Evolutionary conservation across 2,797 vertebrate genomes (phyloP), one percentile per base, ranked within the genome.

Genomic region (Pseudochromis fuscus): DNA sequence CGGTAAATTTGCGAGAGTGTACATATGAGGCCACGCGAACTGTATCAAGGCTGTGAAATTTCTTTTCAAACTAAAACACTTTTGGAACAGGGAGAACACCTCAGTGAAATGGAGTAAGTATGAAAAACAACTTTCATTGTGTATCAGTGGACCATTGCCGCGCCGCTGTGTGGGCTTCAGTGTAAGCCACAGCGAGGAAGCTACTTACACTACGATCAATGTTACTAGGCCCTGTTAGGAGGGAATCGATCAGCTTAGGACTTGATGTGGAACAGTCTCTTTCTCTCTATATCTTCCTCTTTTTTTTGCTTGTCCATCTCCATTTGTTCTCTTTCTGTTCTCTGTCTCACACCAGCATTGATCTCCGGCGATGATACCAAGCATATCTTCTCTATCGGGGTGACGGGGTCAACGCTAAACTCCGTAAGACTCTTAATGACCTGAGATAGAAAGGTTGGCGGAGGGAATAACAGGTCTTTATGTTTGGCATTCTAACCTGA

Each of bases 121-220:
- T 64, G 59, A 75, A 74, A 75, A 71, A 7, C 15, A 48, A 33
- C 69, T 60, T 67, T 25, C 38, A 52, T 9, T 71, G 69, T 72
- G 45, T 53, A 53, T 71, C 65, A 74, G 67, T 65, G 15, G 62
- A 71, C 61, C 62, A 48, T 50, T 81, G 74, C 71, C 49, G 72
- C 44, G 27, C 58, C 62, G 65, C 70, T 87, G 85, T 82, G 84
- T 83, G 79, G 82, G 81, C 79, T 79, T 65, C 72, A 33, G 65
- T 77, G 45, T 83, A 87, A 91, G 86, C 86, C 89, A 86, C 79
- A 87, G 80, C 46, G 11, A 81, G 75, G 86, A 85, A 85, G 87
- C 84, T 92, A 89, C 92, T 92, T 92, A 92, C 87, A 73, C 75
- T 75, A 33, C 78, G 53, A 92, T 94, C 90, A 87, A 93, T 94